Base-by-base conservation (phyloP, 1,140 invertebrate species). In the Drosophila tristis region DNA sequence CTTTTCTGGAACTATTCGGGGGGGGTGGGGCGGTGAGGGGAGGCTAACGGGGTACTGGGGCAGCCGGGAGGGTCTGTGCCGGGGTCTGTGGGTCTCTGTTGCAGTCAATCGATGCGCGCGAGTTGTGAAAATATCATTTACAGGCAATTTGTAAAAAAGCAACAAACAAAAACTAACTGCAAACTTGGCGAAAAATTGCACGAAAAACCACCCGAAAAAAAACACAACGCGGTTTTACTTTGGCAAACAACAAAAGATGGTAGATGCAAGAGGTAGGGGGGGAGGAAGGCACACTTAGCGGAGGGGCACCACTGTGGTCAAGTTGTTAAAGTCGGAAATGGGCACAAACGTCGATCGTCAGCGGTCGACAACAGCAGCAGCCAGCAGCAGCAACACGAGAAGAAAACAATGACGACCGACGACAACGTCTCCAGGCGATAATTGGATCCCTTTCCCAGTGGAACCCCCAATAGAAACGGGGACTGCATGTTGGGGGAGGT, bases 71-170 rank as follows among this genome's bases (percentile, higher is more conserved):
- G 26, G 16, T 15, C 7, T 15, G 48, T 7, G 15, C 8, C 8
- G 11, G 35, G 35, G 35, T 11, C 11, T 39, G 35, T 39, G 35
- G 35, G 35, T 13, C 35, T 39, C 35, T 39, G 35, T 39, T 39
- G 35, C 56, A 72, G 26, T 60, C 84, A 77, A 89, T 79, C 79
- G 82, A 87, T 80, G 78, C 79, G 75, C 90, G 79, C 84, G 75
- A 87, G 79, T 87, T 87, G 82, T 87, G 78, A 87, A 87, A 87
- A 87, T 87, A 87, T 87, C 82, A 87, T 87, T 87, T 89, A 87
- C 84, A 73, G 80, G 55, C 84, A 87, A 87, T 87, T 87, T 87
- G 82, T 84, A 74, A 85, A 70, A 64, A 73, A 73, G 57, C 49
- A 25, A 48, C 15, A 55, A 42, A 43, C 9, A n/a, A 80, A 61